Evolutionary conservation across 2,113 vertebrate species (phyloP), one percentile per base, ranked within the genome.

Genomic region (Caloenas nicobarica): DNA sequence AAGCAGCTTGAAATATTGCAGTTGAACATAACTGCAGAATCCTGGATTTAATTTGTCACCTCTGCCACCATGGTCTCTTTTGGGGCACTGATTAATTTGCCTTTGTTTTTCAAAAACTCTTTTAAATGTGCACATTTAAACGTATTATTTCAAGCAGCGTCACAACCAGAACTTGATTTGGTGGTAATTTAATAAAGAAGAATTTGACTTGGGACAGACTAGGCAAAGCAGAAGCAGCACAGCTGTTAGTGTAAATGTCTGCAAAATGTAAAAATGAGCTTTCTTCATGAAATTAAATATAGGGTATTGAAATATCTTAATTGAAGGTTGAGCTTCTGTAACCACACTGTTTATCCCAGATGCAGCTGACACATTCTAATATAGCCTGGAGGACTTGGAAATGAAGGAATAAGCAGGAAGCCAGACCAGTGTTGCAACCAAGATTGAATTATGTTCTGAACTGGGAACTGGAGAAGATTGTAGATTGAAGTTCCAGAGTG

Each of bases 271-370:
- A 70, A 94, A 86, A 76, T 25, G 2, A 61, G 7, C 62, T 10
- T 51, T 92, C 71, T 83, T 83, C 33, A 34, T 85, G 62, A 91
- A 87, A 89, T 89, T 89, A 85, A 91, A 54, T 72, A 46, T 22
- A 51, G 73, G n/a, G 11, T 64, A 83, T 62, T 91, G 74, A 66
- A 94, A 66, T 88, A 40, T 92, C 76, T 16, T 85, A 91, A 76
- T 79, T 89, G 46, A 66, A 89, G 80, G 36, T 16, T 85, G 79
- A 77, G 71, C 68, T 87, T 91, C 58, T 89, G 13, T 89, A 91
- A 91, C 61, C 40, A 57, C 22, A 15, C 61, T 79, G 36, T 89
- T 89, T 89, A 88, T 88, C 36, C 51, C 29, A 62, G 66, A 50
- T 94, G 70, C 60, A 73, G 74, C 68, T 83, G 81, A 46, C 36